Percentiles rank a stretch among this genome's conserved stretches.
Conservation (phyloP, 2,113 vertebrate genomes). For the Crotophaga sulcirostris region DNA sequence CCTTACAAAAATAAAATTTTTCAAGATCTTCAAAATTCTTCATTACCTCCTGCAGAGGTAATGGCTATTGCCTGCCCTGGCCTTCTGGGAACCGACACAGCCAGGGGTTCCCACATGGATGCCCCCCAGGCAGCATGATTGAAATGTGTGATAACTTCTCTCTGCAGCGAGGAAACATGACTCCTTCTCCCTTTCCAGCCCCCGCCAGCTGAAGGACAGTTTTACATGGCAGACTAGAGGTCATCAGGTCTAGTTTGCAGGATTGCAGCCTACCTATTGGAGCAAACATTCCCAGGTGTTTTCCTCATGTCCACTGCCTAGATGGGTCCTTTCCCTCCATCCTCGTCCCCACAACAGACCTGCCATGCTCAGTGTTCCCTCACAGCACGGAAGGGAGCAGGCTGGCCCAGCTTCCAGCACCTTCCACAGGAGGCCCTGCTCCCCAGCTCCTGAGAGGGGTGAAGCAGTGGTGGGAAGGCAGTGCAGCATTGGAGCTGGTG, state of each 20-base stretch:
- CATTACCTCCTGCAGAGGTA: neutral
- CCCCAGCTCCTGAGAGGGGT: fast-evolving
- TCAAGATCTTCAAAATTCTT: neutral
- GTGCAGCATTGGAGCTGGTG: fast-evolving
- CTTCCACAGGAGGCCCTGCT: fast-evolving
- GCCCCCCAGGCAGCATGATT: fast-evolving
- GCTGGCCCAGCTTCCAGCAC: neutral
- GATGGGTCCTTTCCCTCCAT: fast-evolving
- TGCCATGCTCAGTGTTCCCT: fast-evolving
- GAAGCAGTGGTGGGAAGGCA: neutral
- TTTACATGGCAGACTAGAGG: fast-evolving
- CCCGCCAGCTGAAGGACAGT: neutral
- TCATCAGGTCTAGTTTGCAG: fast-evolving
- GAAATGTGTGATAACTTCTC: fast-evolving
- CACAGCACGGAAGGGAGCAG: neutral
- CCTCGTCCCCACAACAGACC: fast-evolving
- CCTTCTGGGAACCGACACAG: fast-evolving
- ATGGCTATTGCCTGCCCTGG: neutral
- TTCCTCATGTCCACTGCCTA: fast-evolving
- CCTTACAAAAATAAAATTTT: neutral
- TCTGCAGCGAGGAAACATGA: fast-evolving
- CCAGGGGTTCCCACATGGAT: neutral
- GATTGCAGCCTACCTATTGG: neutral
- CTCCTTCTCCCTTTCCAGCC: neutral
- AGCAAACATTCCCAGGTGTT: fast-evolving